phyloP scores from a whole-genome alignment of 2,113 vertebrate genomes.

The Parus major region DNA sequence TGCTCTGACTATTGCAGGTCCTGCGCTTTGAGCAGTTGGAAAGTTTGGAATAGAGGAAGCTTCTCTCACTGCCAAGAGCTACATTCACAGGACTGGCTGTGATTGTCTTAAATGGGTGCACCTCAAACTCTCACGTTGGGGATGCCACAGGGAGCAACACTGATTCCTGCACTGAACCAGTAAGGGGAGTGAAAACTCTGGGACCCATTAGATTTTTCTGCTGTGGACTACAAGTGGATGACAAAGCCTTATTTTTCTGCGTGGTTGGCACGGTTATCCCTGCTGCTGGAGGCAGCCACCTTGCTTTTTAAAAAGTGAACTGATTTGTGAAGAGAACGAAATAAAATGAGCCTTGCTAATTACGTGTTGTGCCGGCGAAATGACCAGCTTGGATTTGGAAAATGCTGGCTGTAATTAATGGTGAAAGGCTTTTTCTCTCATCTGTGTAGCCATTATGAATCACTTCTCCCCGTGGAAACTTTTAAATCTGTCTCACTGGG shows the following conservation, averaged over 20 bases:
- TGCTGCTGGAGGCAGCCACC: background rate
- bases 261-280: background rate
- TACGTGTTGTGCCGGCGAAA: background rate
- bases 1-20: background rate
- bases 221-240: background rate
- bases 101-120: background rate
- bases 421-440: constrained; percentile 35
- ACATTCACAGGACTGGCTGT: fast-evolving
- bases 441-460: constrained; percentile 11
- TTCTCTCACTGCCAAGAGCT: background rate
- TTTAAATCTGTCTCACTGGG: constrained; percentile 19
- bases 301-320: constrained; percentile 7
- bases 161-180: background rate
- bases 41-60: background rate
- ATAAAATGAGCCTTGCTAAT: background rate
- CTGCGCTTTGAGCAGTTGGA: background rate
- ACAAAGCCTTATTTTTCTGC: background rate
- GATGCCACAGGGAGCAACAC: background rate
- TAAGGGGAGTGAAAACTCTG: background rate
- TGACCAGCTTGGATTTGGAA: constrained; percentile 1
- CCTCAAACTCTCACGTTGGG: background rate
- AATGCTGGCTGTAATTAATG: background rate
- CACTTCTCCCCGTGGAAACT: constrained; percentile 1
- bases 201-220: background rate
- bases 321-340: background rate